These are phyloP conservation scores for Notarius quadriscutis DNA, from an alignment of 2,113 vertebrate genomes.

Conservation along the genomic window DNA sequence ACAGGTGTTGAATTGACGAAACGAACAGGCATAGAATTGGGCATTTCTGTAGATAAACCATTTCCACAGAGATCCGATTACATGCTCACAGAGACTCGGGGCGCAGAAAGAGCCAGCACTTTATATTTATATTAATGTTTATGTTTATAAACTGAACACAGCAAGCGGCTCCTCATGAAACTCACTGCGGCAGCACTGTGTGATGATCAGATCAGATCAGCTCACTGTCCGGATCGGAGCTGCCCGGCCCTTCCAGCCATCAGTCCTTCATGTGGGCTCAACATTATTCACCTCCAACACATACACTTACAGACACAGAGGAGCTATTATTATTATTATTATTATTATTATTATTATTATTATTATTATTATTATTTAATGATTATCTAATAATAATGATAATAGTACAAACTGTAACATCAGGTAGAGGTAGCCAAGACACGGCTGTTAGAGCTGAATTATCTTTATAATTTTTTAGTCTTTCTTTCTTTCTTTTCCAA, in stretches of 20 bases:
- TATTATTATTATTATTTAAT: too few relatives aligned
- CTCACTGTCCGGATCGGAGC: neutral
- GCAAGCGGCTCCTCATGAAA: neutral
- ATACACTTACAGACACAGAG: too few relatives aligned
- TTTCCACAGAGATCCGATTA: neutral
- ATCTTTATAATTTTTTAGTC: too few relatives aligned
- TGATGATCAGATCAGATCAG: too few relatives aligned
- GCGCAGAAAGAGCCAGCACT: neutral
- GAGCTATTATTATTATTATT: too few relatives aligned
- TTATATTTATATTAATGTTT: neutral
- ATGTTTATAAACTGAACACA: neutral
- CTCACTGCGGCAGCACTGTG: neutral
- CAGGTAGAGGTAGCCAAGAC: too few relatives aligned
- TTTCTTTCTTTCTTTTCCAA: too few relatives aligned
- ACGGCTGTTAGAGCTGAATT: neutral
- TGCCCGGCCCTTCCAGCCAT: neutral
- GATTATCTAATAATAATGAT: too few relatives aligned
- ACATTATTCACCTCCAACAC: too few relatives aligned
- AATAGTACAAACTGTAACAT: too few relatives aligned
- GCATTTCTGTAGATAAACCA: neutral
- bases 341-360: too few relatives aligned
- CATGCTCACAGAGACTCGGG: neutral
- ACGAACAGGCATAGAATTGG: neutral
- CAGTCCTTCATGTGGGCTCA: too few relatives aligned
- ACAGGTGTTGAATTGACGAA: neutral